These are phyloP conservation scores for Schizotus pectinicornis DNA, from an alignment of 2,888 invertebrate species.

Conservation along the genomic window DNA sequence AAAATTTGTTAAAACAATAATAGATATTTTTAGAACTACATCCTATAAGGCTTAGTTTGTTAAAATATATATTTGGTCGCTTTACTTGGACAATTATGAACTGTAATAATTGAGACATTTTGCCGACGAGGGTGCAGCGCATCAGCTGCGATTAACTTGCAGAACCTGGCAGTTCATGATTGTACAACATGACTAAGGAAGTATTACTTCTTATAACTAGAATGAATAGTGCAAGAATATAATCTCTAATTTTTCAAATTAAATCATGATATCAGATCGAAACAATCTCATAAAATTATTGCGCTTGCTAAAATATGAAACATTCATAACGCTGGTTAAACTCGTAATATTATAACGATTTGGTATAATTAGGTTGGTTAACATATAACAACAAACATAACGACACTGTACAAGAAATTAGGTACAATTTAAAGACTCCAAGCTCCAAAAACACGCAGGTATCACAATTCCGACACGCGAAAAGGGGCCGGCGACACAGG, in stretches of 20 bases:
- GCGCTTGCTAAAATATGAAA: constrained; percentile 31
- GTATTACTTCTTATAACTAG: constrained; percentile 21
- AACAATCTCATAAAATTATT: constrained; percentile 32
- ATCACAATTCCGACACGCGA: not conserved
- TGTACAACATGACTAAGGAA: constrained; percentile 31
- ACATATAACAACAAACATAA: constrained; percentile 43
- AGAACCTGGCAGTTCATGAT: constrained; percentile 22
- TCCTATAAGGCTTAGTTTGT: constrained; percentile 55
- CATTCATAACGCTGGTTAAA: constrained; percentile 24
- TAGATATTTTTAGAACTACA: constrained; percentile 42
- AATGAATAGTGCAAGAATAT: constrained; percentile 24
- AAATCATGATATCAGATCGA: constrained; percentile 19
- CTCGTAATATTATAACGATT: constrained; percentile 33
- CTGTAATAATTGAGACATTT: constrained; percentile 15
- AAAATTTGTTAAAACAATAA: constrained; percentile 41
- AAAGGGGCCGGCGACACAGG: too few species aligned
- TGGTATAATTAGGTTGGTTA: constrained; percentile 40
- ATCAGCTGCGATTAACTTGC: not conserved
- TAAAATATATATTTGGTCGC: constrained; percentile 54
- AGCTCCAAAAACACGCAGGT: not conserved
- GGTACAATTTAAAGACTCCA: not conserved
- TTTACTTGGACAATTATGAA: constrained; percentile 44
- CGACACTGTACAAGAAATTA: constrained; percentile 19
- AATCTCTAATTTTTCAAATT: constrained; percentile 7
- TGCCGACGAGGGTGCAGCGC: too few species aligned